Percentiles rank a stretch among this genome's conserved stretches.
These are phyloP conservation scores for Linnaemya vulpina DNA, from an alignment of 2,888 invertebrate genomes.

Conservation along the genomic window DNA sequence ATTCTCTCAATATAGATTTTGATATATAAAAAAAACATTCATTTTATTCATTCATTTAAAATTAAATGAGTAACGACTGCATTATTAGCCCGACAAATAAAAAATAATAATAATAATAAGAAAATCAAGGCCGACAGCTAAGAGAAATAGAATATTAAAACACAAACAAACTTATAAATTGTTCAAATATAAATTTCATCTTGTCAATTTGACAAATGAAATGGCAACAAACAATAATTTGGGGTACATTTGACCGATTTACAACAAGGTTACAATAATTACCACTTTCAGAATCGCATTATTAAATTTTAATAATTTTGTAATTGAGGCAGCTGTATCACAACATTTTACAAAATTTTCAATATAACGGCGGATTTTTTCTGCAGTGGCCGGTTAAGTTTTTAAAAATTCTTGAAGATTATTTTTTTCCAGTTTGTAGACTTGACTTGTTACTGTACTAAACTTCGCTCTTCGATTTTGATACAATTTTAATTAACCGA, in stretches of 20 bases:
- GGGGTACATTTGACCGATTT: conserved; percentile 59
- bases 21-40: conserved; percentile 20
- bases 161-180: conserved; percentile 63
- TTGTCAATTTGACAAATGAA: conserved; percentile 70
- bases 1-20: conserved; percentile 8
- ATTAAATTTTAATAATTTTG: conserved; percentile 8
- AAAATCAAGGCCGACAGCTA: conserved; percentile 62
- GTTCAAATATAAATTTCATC: conserved; percentile 46
- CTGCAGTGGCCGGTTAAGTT: too few relatives aligned
- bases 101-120: neutral
- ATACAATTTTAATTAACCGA: too few relatives aligned
- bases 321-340: neutral
- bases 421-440: neutral
- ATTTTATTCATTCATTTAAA: conserved; percentile 47
- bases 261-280: conserved; percentile 58
- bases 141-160: conserved; percentile 24
- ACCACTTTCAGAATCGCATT: conserved; percentile 39
- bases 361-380: too few relatives aligned
- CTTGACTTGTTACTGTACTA: too few relatives aligned
- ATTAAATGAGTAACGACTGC: conserved; percentile 61
- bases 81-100: conserved; percentile 56
- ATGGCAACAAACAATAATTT: conserved; percentile 32
- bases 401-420: too few relatives aligned
- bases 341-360: too few relatives aligned
- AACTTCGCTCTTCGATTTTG: too few relatives aligned